Base-by-base conservation (phyloP, 1,140 invertebrate species). In the Octopus bimaculoides region DNA sequence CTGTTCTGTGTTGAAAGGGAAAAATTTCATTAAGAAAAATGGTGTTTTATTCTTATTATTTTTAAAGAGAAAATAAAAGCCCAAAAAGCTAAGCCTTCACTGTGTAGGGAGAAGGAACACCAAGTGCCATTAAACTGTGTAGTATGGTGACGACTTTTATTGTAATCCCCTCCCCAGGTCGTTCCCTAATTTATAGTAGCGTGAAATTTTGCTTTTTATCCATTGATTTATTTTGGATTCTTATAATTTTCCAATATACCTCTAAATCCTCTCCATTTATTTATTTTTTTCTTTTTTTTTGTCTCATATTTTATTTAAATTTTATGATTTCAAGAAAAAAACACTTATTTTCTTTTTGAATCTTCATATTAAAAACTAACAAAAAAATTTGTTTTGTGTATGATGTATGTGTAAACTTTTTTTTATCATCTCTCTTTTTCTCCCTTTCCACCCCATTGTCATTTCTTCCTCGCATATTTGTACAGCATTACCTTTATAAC, bases 1-100 rank as follows among this genome's bases (percentile, higher is more conserved):
- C 66, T 71, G 66, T 71, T 71, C 66, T 71, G 66, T 71, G 66
- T 71, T 71, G 66, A 71, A 71, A 71, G 66, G 66, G 66, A 71
- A 71, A 71, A 71, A 71, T 71, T 71, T 71, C 66, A 71, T 71
- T n/a, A 71, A 71, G 14, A 71, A 71, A 71, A 71, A 17, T n/a
- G 26, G 26, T n/a, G 26, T 17, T 61, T 61, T 61, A 12, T 61
- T 61, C 17, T 61, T 61, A 12, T 61, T 61, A 12, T 61, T 61
- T 61, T 61, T 61, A 17, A 61, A 61, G 17, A 61, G 56, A 61
- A 61, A 61, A 61, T 12, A 17, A 61, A 61, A 61, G 26, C 26
- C 26, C 26, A 41, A 71, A 71, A 71, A 71, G 66, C 66, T 71
- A 71, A 71, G 66, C 66, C 66, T 71, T 71, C 66, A 71, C 66